Conservation (phyloP, 1,140 invertebrate genomes). For the Aphelenchoides fujianensis region DNA sequence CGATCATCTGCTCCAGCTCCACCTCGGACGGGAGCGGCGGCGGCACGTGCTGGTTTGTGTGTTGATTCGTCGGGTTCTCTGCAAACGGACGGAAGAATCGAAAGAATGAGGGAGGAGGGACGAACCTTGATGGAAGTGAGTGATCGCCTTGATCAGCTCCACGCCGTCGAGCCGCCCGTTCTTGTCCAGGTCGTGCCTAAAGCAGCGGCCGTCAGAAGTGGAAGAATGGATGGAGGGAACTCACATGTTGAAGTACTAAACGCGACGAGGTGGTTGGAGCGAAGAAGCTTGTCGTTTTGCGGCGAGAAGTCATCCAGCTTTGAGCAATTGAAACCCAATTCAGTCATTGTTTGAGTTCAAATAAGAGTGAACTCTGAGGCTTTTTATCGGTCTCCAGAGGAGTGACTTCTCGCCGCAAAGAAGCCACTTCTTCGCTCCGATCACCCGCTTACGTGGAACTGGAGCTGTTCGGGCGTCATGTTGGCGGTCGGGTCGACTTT, state of each 20-base stretch:
- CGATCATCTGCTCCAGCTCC: conserved; percentile 65
- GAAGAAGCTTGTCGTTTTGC: no score
- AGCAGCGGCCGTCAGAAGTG: background rate
- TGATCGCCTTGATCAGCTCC: conserved; percentile 59
- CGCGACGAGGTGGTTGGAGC: no score
- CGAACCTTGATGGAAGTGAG: conserved; percentile 61
- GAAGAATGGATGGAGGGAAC: background rate
- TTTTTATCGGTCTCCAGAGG: no score
- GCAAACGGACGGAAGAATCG: conserved; percentile 23
- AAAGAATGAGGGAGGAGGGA: background rate
- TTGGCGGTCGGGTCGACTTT: conserved; percentile 63
- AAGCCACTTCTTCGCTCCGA: no score
- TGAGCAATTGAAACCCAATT: no score
- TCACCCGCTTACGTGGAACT: conserved; percentile 64
- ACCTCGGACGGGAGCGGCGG: conserved; percentile 62
- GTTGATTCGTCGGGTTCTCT: conserved; percentile 53
- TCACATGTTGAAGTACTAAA: conserved; percentile 64
- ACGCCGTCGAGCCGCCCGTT: conserved; percentile 57
- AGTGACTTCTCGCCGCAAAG: no score
- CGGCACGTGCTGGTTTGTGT: conserved; percentile 42
- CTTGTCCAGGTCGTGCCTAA: conserved; percentile 57
- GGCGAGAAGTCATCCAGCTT: no score
- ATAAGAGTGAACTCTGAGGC: no score
- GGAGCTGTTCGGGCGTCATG: conserved; percentile 65
- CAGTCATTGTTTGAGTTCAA: no score